These are phyloP conservation scores for Chymomyza amoena DNA, from an alignment of 2,888 invertebrate species.

Conservation along the genomic window DNA sequence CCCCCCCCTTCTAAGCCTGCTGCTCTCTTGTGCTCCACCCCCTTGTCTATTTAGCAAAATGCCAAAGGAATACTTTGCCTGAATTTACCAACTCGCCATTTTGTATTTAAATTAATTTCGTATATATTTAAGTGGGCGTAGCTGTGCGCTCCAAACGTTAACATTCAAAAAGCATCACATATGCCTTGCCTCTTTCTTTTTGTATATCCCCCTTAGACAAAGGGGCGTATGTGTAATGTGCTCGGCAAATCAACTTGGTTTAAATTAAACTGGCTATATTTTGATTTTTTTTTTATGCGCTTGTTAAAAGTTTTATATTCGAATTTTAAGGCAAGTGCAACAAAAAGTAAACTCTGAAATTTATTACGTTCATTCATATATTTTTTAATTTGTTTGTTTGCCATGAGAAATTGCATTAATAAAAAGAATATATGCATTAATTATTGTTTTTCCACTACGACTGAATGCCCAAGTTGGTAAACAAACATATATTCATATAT, in stretches of 20 bases:
- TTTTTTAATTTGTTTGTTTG: constrained; percentile 11
- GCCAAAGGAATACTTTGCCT: neutral
- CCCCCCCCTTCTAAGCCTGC: neutral
- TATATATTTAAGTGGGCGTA: constrained; percentile 58
- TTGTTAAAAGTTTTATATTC: constrained; percentile 30
- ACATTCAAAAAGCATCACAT: constrained; percentile 26
- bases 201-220: constrained; percentile 38
- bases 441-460: neutral
- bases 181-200: constrained; percentile 17
- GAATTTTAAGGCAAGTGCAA: neutral
- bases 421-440: neutral
- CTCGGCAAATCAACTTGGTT: neutral
- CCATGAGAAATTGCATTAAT: neutral
- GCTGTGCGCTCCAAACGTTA: constrained; percentile 16
- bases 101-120: constrained; percentile 69
- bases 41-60: neutral
- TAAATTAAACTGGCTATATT: neutral
- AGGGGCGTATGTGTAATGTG: constrained; percentile 64
- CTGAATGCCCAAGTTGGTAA: neutral
- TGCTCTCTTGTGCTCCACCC: neutral
- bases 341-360: neutral
- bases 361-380: neutral
- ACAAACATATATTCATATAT: too few species aligned
- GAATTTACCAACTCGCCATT: constrained; percentile 13
- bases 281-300: constrained; percentile 22